Conservation (phyloP, 23 tunicate genomes). For the Diplosoma virens region DNA sequence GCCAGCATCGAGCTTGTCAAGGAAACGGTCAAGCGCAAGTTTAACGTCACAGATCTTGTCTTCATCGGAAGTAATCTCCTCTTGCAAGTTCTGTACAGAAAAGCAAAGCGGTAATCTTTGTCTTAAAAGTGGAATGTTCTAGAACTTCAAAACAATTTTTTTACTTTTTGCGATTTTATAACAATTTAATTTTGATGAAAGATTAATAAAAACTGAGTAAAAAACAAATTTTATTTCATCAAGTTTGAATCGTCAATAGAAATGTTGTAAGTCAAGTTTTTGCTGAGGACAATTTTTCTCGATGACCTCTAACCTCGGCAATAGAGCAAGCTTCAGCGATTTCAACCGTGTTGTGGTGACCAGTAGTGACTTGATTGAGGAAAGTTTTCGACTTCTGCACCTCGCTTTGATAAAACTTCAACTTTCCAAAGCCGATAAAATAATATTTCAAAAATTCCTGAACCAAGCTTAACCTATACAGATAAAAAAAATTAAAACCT, state of each 20-base stretch:
- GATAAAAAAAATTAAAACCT: not conserved
- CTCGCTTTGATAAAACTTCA: conserved; percentile 43
- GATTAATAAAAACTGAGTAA: too few species aligned
- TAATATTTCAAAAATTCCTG: conserved; percentile 22
- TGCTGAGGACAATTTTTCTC: too few species aligned
- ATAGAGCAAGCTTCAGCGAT: conserved; percentile 7
- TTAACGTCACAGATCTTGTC: conserved; percentile 37
- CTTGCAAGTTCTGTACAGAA: conserved; percentile 30
- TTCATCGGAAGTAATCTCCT: conserved; percentile 30
- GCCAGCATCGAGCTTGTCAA: not conserved
- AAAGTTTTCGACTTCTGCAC: conserved; percentile 27
- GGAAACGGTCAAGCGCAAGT: conserved; percentile 17
- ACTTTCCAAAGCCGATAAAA: not conserved
- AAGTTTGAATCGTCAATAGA: too few species aligned
- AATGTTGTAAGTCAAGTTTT: too few species aligned
- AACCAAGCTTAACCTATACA: conserved; percentile 12
- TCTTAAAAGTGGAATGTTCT: too few species aligned
- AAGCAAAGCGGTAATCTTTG: not conserved
- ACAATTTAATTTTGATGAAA: too few species aligned
- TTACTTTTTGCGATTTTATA: too few species aligned
- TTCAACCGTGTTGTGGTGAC: not conserved
- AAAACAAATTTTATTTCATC: too few species aligned
- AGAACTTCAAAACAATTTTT: too few species aligned
- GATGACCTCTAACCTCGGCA: conserved; percentile 43
- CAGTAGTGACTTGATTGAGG: conserved; percentile 11